A percentile compares a stretch with the other conserved stretches of the same genome.
Evolutionary conservation across 2,797 vertebrate species (phyloP).

Genomic region (Helicolenus hilgendorfi): DNA sequence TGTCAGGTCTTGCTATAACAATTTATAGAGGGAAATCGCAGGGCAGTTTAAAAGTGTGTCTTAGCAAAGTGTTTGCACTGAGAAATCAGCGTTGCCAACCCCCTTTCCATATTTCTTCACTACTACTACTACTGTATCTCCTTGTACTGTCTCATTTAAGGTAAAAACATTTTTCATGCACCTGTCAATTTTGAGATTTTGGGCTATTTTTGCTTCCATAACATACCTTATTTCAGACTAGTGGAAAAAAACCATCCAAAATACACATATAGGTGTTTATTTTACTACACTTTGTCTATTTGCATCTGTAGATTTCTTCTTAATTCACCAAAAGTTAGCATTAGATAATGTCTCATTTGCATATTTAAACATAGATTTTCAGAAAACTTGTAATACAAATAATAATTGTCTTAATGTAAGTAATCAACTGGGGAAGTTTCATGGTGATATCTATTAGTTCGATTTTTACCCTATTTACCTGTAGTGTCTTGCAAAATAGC

Average conservation of each 20-base stretch:
- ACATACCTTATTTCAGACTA: not conserved
- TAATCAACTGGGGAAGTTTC: not conserved
- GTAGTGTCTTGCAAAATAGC: too few relatives aligned
- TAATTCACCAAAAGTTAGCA: too few relatives aligned
- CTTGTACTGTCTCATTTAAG: not conserved
- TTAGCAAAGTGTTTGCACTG: not conserved
- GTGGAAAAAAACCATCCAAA: too few relatives aligned
- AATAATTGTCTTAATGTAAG: not conserved
- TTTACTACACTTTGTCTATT: too few relatives aligned
- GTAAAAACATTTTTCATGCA: not conserved
- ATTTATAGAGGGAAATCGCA: conserved; percentile 36
- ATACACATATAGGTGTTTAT: too few relatives aligned
- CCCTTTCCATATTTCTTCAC: not conserved
- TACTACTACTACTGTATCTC: not conserved
- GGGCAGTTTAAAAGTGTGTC: not conserved
- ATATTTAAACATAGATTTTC: too few relatives aligned
- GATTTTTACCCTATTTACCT: too few relatives aligned
- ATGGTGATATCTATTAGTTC: not conserved
- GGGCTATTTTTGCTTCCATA: not conserved
- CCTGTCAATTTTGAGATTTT: not conserved
- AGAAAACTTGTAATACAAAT: too few relatives aligned
- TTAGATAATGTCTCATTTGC: too few relatives aligned
- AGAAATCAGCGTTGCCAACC: not conserved
- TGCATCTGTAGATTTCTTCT: too few relatives aligned
- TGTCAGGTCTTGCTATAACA: conserved; percentile 30